Base-by-base conservation (phyloP, 92 coral and sea anemone genomes). In the Parazoanthus darwini region DNA sequence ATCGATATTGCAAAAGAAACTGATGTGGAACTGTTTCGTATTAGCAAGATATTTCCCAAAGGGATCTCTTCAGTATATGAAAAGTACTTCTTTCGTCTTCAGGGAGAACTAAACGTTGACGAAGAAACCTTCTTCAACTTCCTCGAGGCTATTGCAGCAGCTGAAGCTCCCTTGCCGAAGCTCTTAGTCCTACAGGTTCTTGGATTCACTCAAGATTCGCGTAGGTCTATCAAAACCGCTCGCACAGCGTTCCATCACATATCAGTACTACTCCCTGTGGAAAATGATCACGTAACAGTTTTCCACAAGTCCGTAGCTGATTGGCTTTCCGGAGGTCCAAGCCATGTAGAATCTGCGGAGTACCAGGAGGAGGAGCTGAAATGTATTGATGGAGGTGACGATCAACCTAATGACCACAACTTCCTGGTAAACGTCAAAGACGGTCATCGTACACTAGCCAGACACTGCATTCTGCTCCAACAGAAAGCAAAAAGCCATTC, bases 11-110 rank as follows among this genome's bases (percentile, higher is more conserved):
- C 70, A 33, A 63, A 10, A 67, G 48, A 80, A 23, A 23, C 36
- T 22, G 50, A 88, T 25, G 26, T 78, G 4, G 70, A 8, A 36
- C 23, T 70, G 13, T 26, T 25, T 3, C 23, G 71, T n/a, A 51
- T 63, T 13, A 5, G 78, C 36, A 37, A 87, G 0, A 1, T 29
- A 38, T 78, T 87, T 59, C 90, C 90, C 9, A 56, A 43, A 33
- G 90, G 86, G 37, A 54, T 87, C 71, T 35, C 85, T 48, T 87
- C 90, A 13, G 85, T 87, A 23, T 87, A 87, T 67, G 90, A 87
- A n/a, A 59, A 77, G 29, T 87, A 87, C 56, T 87, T 87, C 58
- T 77, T 86, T 25, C 85, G 90, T 10, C 86, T 87, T 10, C 79
- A 66, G 54, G 58, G 65, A 37, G 85, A 58, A 0, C 76, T 87